A percentile compares a stretch with the other conserved stretches of the same genome.
phyloP scores from a whole-genome alignment of 1,140 invertebrate species.

The Polypedilum pembai region DNA sequence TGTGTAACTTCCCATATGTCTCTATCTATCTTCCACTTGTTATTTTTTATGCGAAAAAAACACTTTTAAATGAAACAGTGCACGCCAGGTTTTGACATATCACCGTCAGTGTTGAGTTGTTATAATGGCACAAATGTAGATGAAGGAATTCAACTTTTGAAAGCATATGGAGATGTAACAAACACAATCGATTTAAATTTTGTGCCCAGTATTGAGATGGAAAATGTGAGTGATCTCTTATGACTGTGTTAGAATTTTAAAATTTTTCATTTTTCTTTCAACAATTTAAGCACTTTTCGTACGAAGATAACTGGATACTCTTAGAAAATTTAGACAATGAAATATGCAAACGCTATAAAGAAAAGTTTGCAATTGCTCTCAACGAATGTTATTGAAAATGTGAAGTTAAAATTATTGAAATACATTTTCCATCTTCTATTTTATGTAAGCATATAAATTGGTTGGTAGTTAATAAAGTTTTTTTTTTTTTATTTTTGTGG shows the following conservation, averaged over 20 bases:
- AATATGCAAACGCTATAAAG: background rate
- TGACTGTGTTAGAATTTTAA: background rate
- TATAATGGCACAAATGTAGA: constrained; percentile 33
- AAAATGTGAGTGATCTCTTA: constrained; percentile 34
- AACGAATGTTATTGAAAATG: background rate
- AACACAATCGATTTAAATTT: constrained; percentile 36
- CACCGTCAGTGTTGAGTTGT: background rate
- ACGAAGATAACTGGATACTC: background rate
- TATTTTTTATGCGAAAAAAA: too few relatives aligned
- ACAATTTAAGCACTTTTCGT: background rate
- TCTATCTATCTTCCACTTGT: background rate
- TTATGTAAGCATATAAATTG: background rate
- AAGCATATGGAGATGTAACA: constrained; percentile 37
- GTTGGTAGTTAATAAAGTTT: background rate
- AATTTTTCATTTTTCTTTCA: background rate
- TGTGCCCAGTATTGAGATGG: constrained; percentile 39
- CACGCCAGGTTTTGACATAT: background rate
- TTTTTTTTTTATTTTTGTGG: background rate
- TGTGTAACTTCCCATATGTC: background rate
- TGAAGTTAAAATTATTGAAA: constrained; percentile 11
- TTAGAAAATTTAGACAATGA: background rate
- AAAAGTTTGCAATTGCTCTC: background rate
- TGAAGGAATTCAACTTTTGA: constrained; percentile 35
- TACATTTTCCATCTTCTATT: background rate
- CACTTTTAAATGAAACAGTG: background rate